Evolutionary conservation across 2,113 vertebrate species (phyloP).

Genomic region (Protobothrops mucrosquamatus): DNA sequence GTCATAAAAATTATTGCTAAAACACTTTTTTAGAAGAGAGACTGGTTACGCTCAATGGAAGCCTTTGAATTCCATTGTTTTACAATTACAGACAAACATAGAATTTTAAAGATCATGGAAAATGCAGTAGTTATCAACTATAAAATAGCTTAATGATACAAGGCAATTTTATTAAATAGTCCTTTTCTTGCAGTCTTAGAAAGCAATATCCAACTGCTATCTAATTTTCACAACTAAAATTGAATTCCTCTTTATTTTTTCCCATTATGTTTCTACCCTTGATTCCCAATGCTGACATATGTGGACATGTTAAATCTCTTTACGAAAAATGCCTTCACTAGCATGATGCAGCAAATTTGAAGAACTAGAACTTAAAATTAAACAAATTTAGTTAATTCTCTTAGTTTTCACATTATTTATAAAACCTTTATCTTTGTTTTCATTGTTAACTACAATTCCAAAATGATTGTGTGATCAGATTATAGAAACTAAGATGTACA

Average conservation of each 20-base stretch:
- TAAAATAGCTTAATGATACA: background rate
- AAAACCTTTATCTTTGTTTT: background rate
- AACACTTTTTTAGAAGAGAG: background rate
- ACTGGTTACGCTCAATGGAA: background rate
- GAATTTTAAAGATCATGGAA: background rate
- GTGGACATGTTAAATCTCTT: background rate
- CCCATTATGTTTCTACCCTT: background rate
- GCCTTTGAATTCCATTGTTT: background rate
- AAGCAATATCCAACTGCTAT: background rate
- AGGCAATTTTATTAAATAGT: background rate
- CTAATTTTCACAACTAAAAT: background rate
- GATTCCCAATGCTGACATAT: background rate
- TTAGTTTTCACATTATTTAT: background rate
- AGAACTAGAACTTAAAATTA: background rate
- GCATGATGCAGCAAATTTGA: background rate
- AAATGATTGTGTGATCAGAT: background rate
- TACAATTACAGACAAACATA: background rate
- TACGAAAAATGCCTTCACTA: background rate
- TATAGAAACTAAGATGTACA: background rate
- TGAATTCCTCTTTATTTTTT: background rate
- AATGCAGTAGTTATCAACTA: background rate
- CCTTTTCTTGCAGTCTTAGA: background rate
- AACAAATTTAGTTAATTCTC: background rate
- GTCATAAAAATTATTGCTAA: background rate
- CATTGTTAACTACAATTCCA: background rate